Conservation (phyloP, 1,140 invertebrate species). For the Parasteatoda tepidariorum region DNA sequence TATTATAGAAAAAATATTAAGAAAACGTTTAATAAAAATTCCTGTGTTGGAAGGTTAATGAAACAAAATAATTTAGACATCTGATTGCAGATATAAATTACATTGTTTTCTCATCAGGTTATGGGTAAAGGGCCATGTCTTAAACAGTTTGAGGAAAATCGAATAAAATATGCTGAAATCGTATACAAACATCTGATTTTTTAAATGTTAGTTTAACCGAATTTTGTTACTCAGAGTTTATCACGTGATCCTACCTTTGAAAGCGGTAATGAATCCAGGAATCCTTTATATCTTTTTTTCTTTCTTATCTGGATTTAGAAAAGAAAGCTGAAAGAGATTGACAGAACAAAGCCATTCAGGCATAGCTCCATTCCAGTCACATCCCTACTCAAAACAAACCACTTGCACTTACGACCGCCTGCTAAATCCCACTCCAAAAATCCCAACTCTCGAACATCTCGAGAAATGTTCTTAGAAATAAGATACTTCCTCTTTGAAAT, state of each 20-base stretch:
- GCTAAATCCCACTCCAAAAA: conserved; percentile 55
- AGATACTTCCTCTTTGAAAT: conserved; percentile 45
- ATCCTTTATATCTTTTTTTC: neutral
- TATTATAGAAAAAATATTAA: no score
- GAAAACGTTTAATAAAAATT: no score
- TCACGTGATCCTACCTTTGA: conserved; percentile 42
- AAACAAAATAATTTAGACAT: no score
- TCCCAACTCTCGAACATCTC: conserved; percentile 30
- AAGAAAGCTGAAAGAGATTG: conserved; percentile 7
- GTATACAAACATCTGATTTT: no score
- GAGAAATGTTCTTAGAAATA: conserved; percentile 52
- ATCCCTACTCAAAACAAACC: conserved; percentile 51
- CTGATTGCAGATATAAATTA: no score
- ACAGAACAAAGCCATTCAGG: conserved; percentile 33
- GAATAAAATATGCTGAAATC: no score
- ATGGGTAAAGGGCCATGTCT: no score
- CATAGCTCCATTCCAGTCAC: conserved; percentile 41
- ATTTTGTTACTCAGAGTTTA: no score
- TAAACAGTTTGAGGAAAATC: no score
- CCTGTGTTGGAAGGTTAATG: no score
- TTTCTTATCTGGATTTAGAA: neutral
- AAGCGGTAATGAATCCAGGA: conserved; percentile 34
- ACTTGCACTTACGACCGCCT: conserved; percentile 40
- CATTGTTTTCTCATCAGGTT: no score
- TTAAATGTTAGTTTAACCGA: no score